Conservation (phyloP, 2,797 vertebrate species). For the Lacerta viridis region DNA sequence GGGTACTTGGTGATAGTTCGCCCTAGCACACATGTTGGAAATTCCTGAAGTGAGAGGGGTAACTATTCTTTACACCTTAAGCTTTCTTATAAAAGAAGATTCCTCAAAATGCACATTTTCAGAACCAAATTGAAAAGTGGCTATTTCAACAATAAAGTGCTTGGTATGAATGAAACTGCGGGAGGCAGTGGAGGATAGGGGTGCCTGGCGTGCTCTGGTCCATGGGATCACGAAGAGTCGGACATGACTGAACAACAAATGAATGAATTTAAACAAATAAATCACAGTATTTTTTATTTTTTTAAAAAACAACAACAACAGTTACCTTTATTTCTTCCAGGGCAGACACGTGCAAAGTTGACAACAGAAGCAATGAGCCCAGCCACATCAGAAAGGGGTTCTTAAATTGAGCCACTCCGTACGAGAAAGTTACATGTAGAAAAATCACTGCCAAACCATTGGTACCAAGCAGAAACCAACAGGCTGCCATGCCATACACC, state of each 20-base stretch:
- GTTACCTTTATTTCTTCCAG: conserved; percentile 91
- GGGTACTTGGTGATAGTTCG: neutral
- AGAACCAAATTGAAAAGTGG: neutral
- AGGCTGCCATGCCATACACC: conserved; percentile 88
- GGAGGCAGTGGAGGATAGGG: too few relatives aligned
- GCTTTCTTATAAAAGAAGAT: neutral
- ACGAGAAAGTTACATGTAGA: conserved; percentile 86
- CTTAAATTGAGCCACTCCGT: conserved; percentile 88
- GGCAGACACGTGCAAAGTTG: conserved; percentile 84
- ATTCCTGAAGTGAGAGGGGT: neutral
- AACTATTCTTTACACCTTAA: neutral
- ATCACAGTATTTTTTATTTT: neutral
- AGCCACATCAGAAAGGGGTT: conserved; percentile 87
- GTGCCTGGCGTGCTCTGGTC: too few relatives aligned
- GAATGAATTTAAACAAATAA: neutral
- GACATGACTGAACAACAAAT: neutral
- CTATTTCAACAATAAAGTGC: neutral
- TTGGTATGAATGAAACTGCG: neutral
- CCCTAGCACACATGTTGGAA: neutral
- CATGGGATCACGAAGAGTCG: too few relatives aligned
- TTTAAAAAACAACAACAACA: neutral
- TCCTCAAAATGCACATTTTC: neutral
- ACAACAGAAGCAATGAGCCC: conserved; percentile 88
- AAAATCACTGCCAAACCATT: conserved; percentile 87
- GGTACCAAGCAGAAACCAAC: conserved; percentile 85